These are phyloP conservation scores for Myotis lucifugus DNA, from an alignment of 2,113 vertebrate species.

Conservation along the genomic window DNA sequence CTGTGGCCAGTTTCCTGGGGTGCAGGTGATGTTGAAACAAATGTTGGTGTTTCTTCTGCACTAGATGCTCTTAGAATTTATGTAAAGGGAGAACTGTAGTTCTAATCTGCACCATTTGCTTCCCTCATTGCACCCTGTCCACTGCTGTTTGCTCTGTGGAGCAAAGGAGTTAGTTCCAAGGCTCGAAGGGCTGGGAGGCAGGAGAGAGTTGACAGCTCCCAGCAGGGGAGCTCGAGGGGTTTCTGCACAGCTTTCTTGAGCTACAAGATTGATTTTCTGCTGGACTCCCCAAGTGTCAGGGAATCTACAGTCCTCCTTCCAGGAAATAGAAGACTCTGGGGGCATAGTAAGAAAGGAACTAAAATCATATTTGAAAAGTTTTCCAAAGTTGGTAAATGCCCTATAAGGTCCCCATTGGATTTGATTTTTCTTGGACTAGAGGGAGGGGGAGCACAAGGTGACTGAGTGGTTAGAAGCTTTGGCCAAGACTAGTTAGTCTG, in stretches of 20 bases:
- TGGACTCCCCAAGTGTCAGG: not conserved
- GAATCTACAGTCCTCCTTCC: not conserved
- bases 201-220: not conserved
- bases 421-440: not conserved
- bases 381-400: not conserved
- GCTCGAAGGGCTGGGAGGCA: not conserved
- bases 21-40: not conserved
- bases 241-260: not conserved
- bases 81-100: not conserved
- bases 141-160: accelerated
- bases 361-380: constrained; percentile 33
- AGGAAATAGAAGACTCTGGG: not conserved
- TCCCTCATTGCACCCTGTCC: not conserved
- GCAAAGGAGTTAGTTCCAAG: not conserved
- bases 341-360: not conserved
- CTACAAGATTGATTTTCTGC: not conserved
- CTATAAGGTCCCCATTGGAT: not conserved
- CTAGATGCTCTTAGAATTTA: not conserved
- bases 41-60: not conserved
- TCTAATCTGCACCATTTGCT: not conserved
- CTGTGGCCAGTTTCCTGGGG: not conserved
- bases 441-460: not conserved
- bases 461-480: not conserved
- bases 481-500: not conserved
- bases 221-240: accelerated